phyloP scores from a whole-genome alignment of 2,797 vertebrate species.

The Spinus olivaceus region DNA sequence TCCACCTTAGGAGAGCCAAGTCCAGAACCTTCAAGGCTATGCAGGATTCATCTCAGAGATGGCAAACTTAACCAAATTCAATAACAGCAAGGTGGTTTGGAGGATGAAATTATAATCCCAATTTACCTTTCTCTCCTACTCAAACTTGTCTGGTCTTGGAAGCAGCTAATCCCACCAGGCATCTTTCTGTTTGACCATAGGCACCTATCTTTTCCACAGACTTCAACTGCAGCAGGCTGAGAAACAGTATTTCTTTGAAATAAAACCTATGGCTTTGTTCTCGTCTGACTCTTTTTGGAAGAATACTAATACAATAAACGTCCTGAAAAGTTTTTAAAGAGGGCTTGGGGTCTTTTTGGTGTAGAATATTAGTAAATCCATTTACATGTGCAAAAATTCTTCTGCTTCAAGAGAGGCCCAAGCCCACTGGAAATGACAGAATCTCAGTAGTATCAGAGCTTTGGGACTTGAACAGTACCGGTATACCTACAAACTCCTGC shows the following conservation, averaged over 20 bases:
- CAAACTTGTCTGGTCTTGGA: not conserved
- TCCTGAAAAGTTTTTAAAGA: not conserved
- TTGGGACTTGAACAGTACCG: not conserved
- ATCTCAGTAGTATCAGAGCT: not conserved
- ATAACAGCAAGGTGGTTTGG: not conserved
- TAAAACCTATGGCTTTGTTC: not conserved
- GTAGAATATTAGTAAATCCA: fast-evolving
- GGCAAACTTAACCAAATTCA: not conserved
- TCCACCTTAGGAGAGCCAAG: not conserved
- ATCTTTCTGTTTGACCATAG: not conserved
- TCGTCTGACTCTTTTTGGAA: not conserved
- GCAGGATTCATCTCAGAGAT: not conserved
- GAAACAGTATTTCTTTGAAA: not conserved
- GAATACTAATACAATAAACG: not conserved
- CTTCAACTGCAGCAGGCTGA: not conserved
- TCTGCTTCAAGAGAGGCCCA: not conserved
- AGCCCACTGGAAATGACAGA: not conserved
- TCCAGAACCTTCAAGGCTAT: not conserved
- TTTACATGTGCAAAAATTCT: not conserved
- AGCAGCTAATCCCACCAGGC: not conserved
- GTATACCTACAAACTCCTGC: no score
- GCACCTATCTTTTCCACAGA: not conserved
- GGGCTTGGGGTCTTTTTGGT: not conserved
- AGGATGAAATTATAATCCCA: not conserved
- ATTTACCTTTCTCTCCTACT: not conserved